These are phyloP conservation scores for Polyergus mexicanus DNA, from an alignment of 1,140 invertebrate genomes.

Conservation along the genomic window DNA sequence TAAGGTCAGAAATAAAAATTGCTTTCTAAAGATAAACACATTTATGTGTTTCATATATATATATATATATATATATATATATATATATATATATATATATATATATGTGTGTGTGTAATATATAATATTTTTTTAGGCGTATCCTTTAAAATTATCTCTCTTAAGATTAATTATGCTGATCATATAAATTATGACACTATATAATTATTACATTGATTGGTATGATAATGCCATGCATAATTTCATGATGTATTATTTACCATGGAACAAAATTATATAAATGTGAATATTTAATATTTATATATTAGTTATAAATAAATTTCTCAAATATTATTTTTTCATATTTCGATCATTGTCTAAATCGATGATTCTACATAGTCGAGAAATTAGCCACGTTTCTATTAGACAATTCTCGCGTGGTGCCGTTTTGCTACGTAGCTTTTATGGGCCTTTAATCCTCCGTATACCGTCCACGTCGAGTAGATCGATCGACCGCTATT, in stretches of 20 bases:
- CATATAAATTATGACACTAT: not conserved
- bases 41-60: not conserved
- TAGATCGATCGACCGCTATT: slow-evolving; percentile 60
- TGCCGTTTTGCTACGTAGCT: not conserved
- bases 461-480: slow-evolving; percentile 3
- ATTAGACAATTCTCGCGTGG: not conserved
- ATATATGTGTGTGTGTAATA: too few relatives aligned
- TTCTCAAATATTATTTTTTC: slow-evolving; percentile 10
- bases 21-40: not conserved
- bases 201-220: not conserved
- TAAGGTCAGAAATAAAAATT: not conserved
- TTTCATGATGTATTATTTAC: not conserved
- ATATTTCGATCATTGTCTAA: not conserved
- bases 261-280: not conserved
- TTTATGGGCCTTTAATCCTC: slow-evolving; percentile 51
- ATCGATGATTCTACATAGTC: not conserved
- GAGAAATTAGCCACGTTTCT: slow-evolving; percentile 4
- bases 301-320: not conserved
- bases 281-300: not conserved
- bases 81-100: too few relatives aligned
- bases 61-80: too few relatives aligned
- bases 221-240: not conserved
- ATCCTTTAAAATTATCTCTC: not conserved
- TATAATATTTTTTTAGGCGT: not conserved
- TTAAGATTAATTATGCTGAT: not conserved